Conservation (phyloP, 2,797 vertebrate species). For the Cynodonichthys magdalenae region DNA sequence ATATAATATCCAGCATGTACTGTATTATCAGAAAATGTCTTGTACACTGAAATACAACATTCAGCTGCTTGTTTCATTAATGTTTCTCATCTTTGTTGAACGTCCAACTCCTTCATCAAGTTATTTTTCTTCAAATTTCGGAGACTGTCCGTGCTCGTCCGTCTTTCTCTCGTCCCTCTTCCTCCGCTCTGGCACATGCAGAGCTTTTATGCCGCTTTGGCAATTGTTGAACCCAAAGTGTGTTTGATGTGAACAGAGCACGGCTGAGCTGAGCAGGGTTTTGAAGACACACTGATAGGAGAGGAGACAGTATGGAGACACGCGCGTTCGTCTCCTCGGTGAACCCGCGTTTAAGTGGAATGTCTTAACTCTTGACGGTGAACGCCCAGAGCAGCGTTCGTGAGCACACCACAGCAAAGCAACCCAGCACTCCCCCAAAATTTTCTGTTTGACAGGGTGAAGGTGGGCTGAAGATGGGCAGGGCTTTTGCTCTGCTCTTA, state of each 20-base stretch:
- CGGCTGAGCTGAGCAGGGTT: conserved; percentile 30
- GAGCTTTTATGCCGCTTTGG: conserved; percentile 47
- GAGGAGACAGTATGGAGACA: conserved; percentile 42
- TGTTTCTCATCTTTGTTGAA: conserved; percentile 71
- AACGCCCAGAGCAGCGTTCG: conserved; percentile 59
- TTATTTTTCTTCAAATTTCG: conserved; percentile 56
- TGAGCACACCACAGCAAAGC: conserved; percentile 47
- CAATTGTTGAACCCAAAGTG: conserved; percentile 60
- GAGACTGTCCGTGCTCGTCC: conserved; percentile 43
- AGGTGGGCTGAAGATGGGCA: conserved; percentile 69
- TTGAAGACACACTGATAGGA: conserved; percentile 27
- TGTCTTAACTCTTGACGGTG: conserved; percentile 59
- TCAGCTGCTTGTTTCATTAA: conserved; percentile 65
- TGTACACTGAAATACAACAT: conserved; percentile 67
- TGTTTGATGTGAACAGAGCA: conserved; percentile 61
- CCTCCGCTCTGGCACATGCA: conserved; percentile 32
- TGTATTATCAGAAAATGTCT: conserved; percentile 63
- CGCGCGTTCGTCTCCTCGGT: conserved; percentile 43
- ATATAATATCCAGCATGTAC: conserved; percentile 43
- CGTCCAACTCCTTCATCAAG: conserved; percentile 55
- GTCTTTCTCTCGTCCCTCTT: conserved; percentile 44
- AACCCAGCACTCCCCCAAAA: conserved; percentile 67
- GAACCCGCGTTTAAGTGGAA: conserved; percentile 61
- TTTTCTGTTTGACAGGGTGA: conserved; percentile 68
- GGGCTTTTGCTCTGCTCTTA: conserved; percentile 75